phyloP scores from a whole-genome alignment of 1,140 invertebrate genomes.

The Ylistrum balloti region DNA sequence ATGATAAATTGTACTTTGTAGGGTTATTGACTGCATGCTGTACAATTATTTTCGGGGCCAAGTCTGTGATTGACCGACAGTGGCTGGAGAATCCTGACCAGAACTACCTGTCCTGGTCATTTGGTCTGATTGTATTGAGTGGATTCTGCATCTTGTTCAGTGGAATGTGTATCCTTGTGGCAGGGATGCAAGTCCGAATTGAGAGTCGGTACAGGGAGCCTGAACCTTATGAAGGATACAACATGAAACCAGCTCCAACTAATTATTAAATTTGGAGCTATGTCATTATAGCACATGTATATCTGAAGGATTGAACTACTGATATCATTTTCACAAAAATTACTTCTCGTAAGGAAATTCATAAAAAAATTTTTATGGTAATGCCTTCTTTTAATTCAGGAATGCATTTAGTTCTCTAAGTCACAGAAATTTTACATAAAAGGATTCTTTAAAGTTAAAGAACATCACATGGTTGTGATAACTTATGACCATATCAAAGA shows the following conservation, averaged over 20 bases:
- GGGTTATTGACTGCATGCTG: conserved; percentile 91
- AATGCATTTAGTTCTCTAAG: no score
- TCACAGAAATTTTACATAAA: no score
- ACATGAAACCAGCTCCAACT: conserved; percentile 57
- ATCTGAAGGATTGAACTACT: no score
- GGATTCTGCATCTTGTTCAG: conserved; percentile 86
- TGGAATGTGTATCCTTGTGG: conserved; percentile 73
- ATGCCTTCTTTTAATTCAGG: not conserved
- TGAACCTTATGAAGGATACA: conserved; percentile 49
- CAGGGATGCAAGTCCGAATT: conserved; percentile 61
- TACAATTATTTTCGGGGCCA: conserved; percentile 93
- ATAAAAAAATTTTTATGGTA: not conserved
- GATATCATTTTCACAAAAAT: no score
- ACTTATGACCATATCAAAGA: no score
- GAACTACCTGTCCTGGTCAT: conserved; percentile 97
- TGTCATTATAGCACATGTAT: no score
- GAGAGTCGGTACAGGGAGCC: conserved; percentile 47
- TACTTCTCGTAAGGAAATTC: no score
- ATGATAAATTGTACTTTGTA: conserved; percentile 83
- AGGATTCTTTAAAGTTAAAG: no score
- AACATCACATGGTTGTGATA: no score
- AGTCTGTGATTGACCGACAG: conserved; percentile 93
- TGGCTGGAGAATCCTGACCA: conserved; percentile 98
- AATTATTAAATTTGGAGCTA: conserved; percentile 53
- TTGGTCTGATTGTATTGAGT: conserved; percentile 93